phyloP scores from a whole-genome alignment of 1,140 invertebrate genomes.

The Aphaenogaster ashmeadi region DNA sequence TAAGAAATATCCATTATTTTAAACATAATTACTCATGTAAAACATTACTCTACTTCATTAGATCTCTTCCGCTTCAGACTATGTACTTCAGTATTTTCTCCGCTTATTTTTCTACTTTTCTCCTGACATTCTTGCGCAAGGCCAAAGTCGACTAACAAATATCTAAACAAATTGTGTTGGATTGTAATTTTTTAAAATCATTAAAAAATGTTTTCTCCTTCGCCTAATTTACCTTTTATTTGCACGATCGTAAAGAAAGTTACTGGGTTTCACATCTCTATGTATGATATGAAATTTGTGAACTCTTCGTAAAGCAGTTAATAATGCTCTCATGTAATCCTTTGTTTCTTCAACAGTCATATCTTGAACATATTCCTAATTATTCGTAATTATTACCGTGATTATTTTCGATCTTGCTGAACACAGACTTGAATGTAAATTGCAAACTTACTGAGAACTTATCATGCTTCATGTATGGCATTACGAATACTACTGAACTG shows the following conservation, averaged over 20 bases:
- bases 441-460: constrained; percentile 91
- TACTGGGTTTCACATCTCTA: constrained; percentile 97
- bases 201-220: neutral
- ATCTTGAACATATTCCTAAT: constrained; percentile 92
- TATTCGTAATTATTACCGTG: constrained; percentile 71
- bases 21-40: constrained; percentile 26
- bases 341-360: constrained; percentile 92
- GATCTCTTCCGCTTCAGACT: constrained; percentile 80
- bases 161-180: constrained; percentile 83
- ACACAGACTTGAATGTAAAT: constrained; percentile 22
- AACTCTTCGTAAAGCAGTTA: constrained; percentile 93
- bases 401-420: constrained; percentile 20
- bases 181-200: neutral
- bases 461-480: constrained; percentile 95
- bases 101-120: constrained; percentile 63
- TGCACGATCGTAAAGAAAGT: constrained; percentile 95
- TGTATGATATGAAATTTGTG: constrained; percentile 96
- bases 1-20: neutral
- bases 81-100: constrained; percentile 37
- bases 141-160: constrained; percentile 96
- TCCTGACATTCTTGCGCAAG: constrained; percentile 90
- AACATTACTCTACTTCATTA: constrained; percentile 80
- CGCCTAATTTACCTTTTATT: constrained; percentile 89
- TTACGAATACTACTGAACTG: constrained; percentile 95
- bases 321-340: constrained; percentile 94